phyloP scores from a whole-genome alignment of 2,113 vertebrate genomes.

The Alces alces region DNA sequence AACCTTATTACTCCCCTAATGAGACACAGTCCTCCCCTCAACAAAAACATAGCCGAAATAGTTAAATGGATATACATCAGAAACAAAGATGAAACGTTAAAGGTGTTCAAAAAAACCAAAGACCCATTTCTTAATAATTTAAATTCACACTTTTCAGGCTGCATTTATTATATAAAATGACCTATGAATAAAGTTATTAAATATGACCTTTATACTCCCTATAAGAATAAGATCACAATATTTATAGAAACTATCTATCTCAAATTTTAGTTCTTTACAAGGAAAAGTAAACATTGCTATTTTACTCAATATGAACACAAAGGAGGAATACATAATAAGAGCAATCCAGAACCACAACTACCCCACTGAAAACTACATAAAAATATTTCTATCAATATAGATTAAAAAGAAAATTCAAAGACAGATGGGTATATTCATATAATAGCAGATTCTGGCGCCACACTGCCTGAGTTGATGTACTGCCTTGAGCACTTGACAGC shows the following conservation, averaged over 20 bases:
- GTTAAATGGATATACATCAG: neutral
- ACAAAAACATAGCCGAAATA: neutral
- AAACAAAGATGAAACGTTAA: neutral
- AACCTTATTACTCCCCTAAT: neutral
- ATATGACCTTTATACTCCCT: neutral
- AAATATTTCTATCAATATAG: slow-evolving; percentile 11
- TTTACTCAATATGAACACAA: slow-evolving; percentile 7
- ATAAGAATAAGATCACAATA: neutral
- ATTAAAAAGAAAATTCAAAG: slow-evolving; percentile 15
- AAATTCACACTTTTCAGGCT: neutral
- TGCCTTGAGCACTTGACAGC: neutral
- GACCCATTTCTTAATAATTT: neutral
- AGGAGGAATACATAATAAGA: neutral
- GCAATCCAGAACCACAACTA: neutral
- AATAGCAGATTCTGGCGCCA: neutral
- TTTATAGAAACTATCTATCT: neutral
- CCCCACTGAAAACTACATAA: neutral
- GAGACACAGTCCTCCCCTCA: neutral
- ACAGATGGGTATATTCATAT: neutral
- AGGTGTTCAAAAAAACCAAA: neutral
- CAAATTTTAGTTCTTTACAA: neutral
- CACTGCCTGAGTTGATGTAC: neutral
- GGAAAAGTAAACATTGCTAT: neutral
- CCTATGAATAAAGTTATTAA: neutral
- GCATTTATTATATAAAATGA: neutral